Evolutionary conservation across 2,888 invertebrate genomes (phyloP), one percentile per base, ranked within the genome.

Genomic region (Nemapogon koenigi): DNA sequence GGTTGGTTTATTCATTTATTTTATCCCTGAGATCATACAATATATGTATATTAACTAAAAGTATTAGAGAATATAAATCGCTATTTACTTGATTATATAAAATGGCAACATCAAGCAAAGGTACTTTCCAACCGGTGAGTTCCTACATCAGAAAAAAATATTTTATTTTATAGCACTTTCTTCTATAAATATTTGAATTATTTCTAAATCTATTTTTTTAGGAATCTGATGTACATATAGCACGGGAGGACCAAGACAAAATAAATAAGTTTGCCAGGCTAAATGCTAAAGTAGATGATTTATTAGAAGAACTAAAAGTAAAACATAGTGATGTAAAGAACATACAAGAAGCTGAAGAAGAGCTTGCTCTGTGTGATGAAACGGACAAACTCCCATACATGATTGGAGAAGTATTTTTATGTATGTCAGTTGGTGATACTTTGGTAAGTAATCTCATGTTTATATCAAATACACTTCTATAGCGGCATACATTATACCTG

Each of bases 241-340:
- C 94, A 0, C 93, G 85, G 57, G 97, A 96, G 65, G 98, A 99
- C 76, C 98, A 99, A 70, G 92, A 94, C 59, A 94, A 94, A 76
- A 98, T 99, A 46, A 99, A 99, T 68, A 89, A 88, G 62, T 98
- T 98, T 72, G 98, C 98, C 1, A 84, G 94, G 43, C 84, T 91
- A 45, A 97, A 97, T 79, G 95, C 94, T 1, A 90, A 90, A 66
- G 83, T 95, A 54, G 93, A 95, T 52, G 96, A 97, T 59, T 79
- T 89, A 10, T 94, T 92, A 62, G 90, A 93, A 49, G 94, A 96
- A 64, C 72, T 95, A 22, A 89, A 90, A 73, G 71, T 83, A 22
- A 93, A 91, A 73, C 88, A 91, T 84, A 94, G 93, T 67, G 92
- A 94, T 53, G 73, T 96, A 45, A 91, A 94, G 62, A 97, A 94